These are phyloP conservation scores for Drosophila cracens DNA, from an alignment of 2,888 invertebrate species.

Conservation along the genomic window DNA sequence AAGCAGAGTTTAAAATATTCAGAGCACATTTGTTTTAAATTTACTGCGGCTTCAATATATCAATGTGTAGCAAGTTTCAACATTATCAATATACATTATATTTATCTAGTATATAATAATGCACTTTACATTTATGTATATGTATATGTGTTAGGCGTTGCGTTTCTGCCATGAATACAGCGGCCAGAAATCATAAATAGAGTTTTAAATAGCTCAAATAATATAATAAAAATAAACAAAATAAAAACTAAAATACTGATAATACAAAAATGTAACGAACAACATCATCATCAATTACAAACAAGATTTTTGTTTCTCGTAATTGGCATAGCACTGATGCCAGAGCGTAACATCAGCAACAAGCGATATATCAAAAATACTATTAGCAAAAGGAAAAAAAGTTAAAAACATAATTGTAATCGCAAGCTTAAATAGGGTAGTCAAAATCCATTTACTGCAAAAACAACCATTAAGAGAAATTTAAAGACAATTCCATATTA, in stretches of 20 bases:
- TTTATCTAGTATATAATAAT: conserved; percentile 35
- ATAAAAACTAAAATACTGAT: conserved; percentile 8
- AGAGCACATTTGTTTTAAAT: conserved; percentile 76
- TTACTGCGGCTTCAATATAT: conserved; percentile 74
- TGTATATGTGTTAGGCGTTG: conserved; percentile 79
- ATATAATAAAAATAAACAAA: conserved; percentile 9
- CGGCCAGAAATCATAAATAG: conserved; percentile 31
- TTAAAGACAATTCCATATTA: conserved; percentile 59
- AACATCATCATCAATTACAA: conserved; percentile 69
- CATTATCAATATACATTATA: conserved; percentile 48
- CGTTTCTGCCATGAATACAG: conserved; percentile 79
- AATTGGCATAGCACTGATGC: conserved; percentile 41
- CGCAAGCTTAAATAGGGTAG: conserved; percentile 45
- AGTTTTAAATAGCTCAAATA: conserved; percentile 27
- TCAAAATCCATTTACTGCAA: conserved; percentile 35
- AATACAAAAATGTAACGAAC: conserved; percentile 32
- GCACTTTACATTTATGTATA: conserved; percentile 77
- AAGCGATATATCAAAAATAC: conserved; percentile 27
- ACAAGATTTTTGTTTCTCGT: conserved; percentile 26
- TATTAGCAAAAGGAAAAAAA: conserved; percentile 18
- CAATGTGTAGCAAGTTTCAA: conserved; percentile 77
- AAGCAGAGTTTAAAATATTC: conserved; percentile 54
- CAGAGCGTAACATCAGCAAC: conserved; percentile 40
- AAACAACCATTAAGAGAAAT: conserved; percentile 30
- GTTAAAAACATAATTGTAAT: conserved; percentile 23